Evolutionary conservation across 2,113 vertebrate species (phyloP).

Genomic region (Arvicanthis niloticus): DNA sequence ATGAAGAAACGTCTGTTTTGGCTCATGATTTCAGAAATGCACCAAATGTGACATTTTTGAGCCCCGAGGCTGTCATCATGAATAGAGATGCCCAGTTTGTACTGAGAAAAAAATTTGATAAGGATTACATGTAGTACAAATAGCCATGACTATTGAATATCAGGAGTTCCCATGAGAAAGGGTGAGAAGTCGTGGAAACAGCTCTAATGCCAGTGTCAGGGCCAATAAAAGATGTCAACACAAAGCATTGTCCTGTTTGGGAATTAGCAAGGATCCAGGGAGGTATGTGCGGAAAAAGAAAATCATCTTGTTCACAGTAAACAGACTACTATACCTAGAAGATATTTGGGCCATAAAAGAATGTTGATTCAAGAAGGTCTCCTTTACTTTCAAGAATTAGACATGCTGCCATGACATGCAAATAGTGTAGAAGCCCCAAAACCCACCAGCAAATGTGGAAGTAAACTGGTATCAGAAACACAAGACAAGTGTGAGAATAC

Average conservation of each 20-base stretch:
- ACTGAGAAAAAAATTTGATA: background rate
- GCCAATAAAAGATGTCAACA: background rate
- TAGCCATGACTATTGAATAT: background rate
- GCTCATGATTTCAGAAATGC: background rate
- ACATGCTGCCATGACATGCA: fast-evolving
- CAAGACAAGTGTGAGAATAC: background rate
- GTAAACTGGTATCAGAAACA: background rate
- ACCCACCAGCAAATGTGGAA: background rate
- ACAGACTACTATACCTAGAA: background rate
- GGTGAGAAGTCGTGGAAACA: background rate
- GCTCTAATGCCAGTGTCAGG: background rate
- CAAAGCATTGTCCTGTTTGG: background rate
- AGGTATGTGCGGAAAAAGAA: background rate
- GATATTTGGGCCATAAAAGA: background rate
- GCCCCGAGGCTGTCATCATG: background rate
- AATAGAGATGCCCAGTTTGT: background rate
- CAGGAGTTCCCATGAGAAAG: background rate
- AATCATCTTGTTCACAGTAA: background rate
- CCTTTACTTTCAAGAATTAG: background rate
- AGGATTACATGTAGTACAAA: background rate
- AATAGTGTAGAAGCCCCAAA: background rate
- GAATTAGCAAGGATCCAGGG: background rate
- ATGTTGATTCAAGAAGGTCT: background rate
- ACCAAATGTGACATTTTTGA: background rate
- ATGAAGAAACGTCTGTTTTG: background rate